phyloP scores from a whole-genome alignment of 1,140 invertebrate species.

The Agrypnia vestita region DNA sequence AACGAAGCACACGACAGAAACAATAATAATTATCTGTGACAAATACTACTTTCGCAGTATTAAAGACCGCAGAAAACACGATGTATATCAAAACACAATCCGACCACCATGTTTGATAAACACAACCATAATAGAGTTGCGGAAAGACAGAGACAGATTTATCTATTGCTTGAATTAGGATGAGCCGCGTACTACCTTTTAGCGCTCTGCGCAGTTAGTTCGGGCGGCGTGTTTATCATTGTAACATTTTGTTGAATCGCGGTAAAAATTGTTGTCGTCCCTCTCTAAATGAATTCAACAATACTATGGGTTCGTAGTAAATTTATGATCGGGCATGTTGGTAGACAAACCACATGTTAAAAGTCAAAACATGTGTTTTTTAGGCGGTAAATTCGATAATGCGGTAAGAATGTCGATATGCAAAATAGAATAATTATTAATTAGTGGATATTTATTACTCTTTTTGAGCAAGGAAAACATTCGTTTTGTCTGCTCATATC shows the following conservation, averaged over 20 bases:
- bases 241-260: background rate
- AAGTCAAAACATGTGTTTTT: slow-evolving; percentile 29
- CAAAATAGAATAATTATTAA: too few relatives aligned
- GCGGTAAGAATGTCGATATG: background rate
- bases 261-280: background rate
- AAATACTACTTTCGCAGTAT: slow-evolving; percentile 28
- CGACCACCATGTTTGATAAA: slow-evolving; percentile 47
- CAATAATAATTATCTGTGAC: background rate
- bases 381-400: background rate
- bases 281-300: slow-evolving; percentile 21
- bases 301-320: slow-evolving; percentile 17
- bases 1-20: background rate
- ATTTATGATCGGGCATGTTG: background rate
- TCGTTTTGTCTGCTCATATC: too few relatives aligned
- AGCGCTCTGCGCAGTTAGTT: background rate
- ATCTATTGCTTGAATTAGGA: background rate
- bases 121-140: slow-evolving; percentile 2
- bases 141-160: slow-evolving; percentile 1
- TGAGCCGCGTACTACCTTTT: slow-evolving; percentile 1
- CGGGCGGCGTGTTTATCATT: too few relatives aligned
- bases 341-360: background rate
- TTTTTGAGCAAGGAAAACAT: too few relatives aligned
- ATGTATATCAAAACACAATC: slow-evolving; percentile 39
- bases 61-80: slow-evolving; percentile 27
- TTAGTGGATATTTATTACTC: too few relatives aligned